Base-by-base conservation (phyloP, 2,888 invertebrate genomes). In the Ormyrus nitidulus region DNA sequence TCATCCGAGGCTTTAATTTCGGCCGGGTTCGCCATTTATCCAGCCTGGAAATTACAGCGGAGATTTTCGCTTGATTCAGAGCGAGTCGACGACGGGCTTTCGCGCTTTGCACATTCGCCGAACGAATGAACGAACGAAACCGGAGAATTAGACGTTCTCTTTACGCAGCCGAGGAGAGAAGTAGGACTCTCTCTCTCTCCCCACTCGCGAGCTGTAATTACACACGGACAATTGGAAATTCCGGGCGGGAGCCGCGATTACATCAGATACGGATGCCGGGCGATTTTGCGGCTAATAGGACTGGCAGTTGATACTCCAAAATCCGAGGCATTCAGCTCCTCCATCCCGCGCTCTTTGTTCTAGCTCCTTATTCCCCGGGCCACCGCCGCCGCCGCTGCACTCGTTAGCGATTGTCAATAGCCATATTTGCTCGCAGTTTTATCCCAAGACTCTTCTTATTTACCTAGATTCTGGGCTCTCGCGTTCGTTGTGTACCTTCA, bases 211-310 rank as follows among this genome's bases (percentile, higher is more conserved):
- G 61, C 53, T 79, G 54, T 76, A 76, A 76, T 80, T 80, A 76
- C 68, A 53, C 71, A 66, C 59, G 71, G 76, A 80, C 76, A 80
- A 76, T 76, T 76, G 71, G 75, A 71, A 76, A 80, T 80, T 76
- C 61, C 66, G 51, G 6, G 51, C n/a, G 53, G 44, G 59, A 59
- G 73, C 69, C 70, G 10, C 71, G 80, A 80, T 80, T 80, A 72
- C 72, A 62, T 66, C 71, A 71, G 71, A 78, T 78, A 64, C 34
- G 77, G 74, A 74, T 79, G 74, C 74, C 74, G 46, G 68, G 64
- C 54, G 62, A 73, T 74, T 69, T 79, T 58, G 62, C 58, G 64
- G 74, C 69, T 69, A 69, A 68, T 69, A 74, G 51, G 58, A 64
- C 74, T 69, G 51, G 9, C 58, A 74, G 69, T 79, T 79, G 69